These are phyloP conservation scores for Catocala fraxini DNA, from an alignment of 2,888 invertebrate species.

Conservation along the genomic window DNA sequence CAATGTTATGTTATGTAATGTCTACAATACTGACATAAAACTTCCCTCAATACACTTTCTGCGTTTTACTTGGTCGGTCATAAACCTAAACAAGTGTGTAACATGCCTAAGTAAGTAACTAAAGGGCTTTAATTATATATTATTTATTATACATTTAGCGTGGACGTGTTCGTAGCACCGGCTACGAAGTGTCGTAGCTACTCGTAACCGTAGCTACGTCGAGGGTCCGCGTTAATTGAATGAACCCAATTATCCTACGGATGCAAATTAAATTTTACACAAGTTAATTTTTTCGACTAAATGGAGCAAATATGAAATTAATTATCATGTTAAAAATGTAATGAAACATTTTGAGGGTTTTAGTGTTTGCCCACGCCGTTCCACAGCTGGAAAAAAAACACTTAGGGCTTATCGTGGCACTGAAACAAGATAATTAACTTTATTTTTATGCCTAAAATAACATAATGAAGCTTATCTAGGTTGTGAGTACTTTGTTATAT, in stretches of 20 bases:
- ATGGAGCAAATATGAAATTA: constrained; percentile 2
- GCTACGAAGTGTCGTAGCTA: constrained; percentile 1
- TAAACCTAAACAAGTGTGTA: background rate
- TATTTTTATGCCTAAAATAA: no score
- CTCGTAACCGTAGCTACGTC: constrained; percentile 1
- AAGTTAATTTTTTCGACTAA: background rate
- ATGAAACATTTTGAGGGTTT: background rate
- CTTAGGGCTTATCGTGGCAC: no score
- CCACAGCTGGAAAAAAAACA: no score
- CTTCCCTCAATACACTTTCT: background rate
- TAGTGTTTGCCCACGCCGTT: background rate
- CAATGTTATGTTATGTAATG: no score
- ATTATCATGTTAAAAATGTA: background rate
- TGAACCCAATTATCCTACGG: constrained; percentile 7
- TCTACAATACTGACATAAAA: no score
- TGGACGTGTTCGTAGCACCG: constrained; percentile 3
- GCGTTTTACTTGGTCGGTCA: no score
- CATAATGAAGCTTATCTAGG: no score
- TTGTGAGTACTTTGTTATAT: no score
- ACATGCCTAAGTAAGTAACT: constrained; percentile 11
- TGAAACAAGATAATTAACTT: no score
- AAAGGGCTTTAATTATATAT: constrained; percentile 11
- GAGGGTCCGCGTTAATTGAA: constrained; percentile 7
- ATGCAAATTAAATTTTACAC: constrained; percentile 4
- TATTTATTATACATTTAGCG: constrained; percentile 4